A percentile compares a stretch with the other conserved stretches of the same genome.
Conservation (phyloP, 2,113 vertebrate genomes). For the Podocnemis expansa region DNA sequence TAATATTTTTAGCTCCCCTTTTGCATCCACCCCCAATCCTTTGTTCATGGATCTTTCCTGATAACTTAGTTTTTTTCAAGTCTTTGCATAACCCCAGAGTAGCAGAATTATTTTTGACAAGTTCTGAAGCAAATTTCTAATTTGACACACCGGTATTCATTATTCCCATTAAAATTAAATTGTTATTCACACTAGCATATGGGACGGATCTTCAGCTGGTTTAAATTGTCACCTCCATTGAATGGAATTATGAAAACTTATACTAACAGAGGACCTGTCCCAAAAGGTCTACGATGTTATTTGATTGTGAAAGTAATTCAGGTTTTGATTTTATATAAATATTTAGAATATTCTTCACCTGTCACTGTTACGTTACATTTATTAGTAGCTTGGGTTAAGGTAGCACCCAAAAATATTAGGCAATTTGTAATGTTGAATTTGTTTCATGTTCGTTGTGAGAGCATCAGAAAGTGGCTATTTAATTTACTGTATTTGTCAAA, state of each 20-base stretch:
- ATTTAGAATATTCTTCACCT: not conserved
- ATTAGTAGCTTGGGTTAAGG: not conserved
- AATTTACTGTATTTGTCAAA: not conserved
- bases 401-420: not conserved
- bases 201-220: not conserved
- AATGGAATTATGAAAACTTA: not conserved
- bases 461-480: not conserved
- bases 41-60: rapidly evolving
- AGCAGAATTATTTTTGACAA: not conserved
- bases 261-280: rapidly evolving
- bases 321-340: not conserved
- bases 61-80: not conserved
- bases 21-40: not conserved
- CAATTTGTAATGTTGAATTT: not conserved
- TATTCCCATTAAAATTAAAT: not conserved
- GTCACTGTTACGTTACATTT: not conserved
- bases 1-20: not conserved
- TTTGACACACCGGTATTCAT: not conserved
- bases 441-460: not conserved
- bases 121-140: not conserved
- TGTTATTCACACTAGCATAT: not conserved
- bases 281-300: not conserved
- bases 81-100: not conserved
- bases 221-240: not conserved
- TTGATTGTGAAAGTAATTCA: not conserved